These are phyloP conservation scores for Gallinago nigripennis DNA, from an alignment of 2,797 vertebrate species.

Conservation along the genomic window DNA sequence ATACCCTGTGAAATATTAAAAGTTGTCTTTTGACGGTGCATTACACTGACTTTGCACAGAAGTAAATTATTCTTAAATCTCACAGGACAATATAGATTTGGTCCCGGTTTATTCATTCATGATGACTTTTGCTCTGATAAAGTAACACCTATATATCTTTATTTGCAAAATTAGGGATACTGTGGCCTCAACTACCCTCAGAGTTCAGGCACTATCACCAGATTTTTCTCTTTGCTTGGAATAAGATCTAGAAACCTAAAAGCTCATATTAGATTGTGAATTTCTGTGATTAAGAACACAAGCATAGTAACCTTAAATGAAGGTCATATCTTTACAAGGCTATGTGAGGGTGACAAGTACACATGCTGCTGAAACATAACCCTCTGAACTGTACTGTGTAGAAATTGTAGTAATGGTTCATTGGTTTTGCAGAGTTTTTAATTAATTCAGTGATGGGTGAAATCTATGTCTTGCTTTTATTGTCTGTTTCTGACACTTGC, in stretches of 20 bases:
- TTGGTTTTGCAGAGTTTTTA: background rate
- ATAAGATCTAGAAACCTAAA: background rate
- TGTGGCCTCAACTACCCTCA: background rate
- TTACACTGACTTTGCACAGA: background rate
- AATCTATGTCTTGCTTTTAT: background rate
- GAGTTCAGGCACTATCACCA: background rate
- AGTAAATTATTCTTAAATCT: background rate
- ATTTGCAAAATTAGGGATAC: background rate
- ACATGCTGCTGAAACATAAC: background rate
- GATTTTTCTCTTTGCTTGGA: background rate
- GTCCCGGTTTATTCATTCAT: background rate
- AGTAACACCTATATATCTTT: background rate
- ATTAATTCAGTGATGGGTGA: slow-evolving; percentile 3
- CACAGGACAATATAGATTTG: background rate
- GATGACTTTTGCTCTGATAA: background rate
- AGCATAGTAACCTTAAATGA: background rate
- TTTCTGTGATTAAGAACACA: background rate
- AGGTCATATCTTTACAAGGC: background rate
- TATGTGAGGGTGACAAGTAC: background rate
- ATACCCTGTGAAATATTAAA: background rate
- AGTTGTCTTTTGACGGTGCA: background rate
- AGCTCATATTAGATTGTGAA: background rate
- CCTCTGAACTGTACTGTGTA: slow-evolving; percentile 6
- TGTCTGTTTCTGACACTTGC: background rate
- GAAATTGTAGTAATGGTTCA: background rate